Percentiles rank a stretch among this genome's conserved stretches.
Conservation (phyloP, 2,113 vertebrate species). For the Chaetodon auriga region DNA sequence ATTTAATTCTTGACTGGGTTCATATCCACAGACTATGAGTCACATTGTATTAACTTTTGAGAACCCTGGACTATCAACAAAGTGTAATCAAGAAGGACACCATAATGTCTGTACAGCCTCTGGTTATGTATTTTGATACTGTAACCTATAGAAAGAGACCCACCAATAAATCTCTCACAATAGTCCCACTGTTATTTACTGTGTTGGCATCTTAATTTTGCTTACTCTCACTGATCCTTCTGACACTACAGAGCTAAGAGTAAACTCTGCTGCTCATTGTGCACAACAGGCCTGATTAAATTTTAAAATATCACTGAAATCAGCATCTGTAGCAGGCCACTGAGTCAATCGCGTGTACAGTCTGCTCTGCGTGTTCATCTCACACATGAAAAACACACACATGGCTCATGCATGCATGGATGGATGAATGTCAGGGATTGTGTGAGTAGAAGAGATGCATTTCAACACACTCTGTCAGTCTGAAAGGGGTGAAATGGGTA, state of each 20-base stretch:
- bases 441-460: slow-evolving; percentile 25
- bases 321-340: not conserved
- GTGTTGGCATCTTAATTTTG: not conserved
- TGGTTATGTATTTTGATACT: not conserved
- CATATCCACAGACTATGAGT: not conserved
- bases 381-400: slow-evolving; percentile 32
- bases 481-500: slow-evolving; percentile 23
- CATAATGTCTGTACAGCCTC: not conserved
- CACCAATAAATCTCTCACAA: not conserved
- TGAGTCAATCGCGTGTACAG: slow-evolving; percentile 7
- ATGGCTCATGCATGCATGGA: slow-evolving; percentile 32
- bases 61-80: not conserved
- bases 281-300: not conserved
- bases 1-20: not conserved
- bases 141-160: not conserved
- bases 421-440: slow-evolving; percentile 32
- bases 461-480: slow-evolving; percentile 41
- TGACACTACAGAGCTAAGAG: not conserved
- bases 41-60: not conserved
- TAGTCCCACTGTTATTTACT: not conserved
- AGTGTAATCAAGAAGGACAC: not conserved
- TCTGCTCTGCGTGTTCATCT: slow-evolving; percentile 16
- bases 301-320: slow-evolving; percentile 18
- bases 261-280: not conserved
- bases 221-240: not conserved